Percentiles rank a stretch among this genome's conserved stretches.
Evolutionary conservation across 35 echinoderm and acorn worm genomes (phyloP).

Genomic region (Ophioderma brevispina): DNA sequence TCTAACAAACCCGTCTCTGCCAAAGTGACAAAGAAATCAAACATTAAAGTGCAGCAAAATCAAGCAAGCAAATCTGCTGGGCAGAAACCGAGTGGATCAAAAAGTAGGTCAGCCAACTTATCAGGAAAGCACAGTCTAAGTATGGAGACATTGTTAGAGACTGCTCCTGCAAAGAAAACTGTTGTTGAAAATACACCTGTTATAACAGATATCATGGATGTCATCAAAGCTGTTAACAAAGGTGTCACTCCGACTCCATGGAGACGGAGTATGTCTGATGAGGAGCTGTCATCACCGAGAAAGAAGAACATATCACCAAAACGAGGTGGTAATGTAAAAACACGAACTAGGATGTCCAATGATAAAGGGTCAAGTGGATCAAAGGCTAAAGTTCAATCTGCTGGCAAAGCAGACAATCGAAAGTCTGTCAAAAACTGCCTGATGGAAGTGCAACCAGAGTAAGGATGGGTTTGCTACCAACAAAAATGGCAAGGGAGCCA

Average conservation of each 20-base stretch:
- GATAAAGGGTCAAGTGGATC: slow-evolving; percentile 29
- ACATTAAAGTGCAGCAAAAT: not conserved
- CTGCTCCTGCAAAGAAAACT: not conserved
- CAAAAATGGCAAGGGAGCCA: not conserved
- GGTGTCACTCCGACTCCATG: slow-evolving; percentile 11
- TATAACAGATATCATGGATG: slow-evolving; percentile 73
- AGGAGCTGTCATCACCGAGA: slow-evolving; percentile 14
- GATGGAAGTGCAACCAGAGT: slow-evolving; percentile 43
- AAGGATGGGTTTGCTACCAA: not conserved
- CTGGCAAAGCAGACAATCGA: not conserved
- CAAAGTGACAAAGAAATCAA: not conserved
- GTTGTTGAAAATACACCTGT: slow-evolving; percentile 61
- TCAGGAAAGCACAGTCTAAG: not conserved
- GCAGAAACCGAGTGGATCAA: not conserved
- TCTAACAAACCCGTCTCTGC: not conserved
- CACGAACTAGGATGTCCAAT: not conserved
- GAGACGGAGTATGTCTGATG: slow-evolving; percentile 6
- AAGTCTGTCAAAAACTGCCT: slow-evolving; percentile 17
- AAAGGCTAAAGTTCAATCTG: slow-evolving; percentile 4
- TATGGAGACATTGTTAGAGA: not conserved
- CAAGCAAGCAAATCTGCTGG: not conserved
- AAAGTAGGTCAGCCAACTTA: not conserved
- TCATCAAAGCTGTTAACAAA: slow-evolving; percentile 24
- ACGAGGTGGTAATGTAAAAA: slow-evolving; percentile 17
- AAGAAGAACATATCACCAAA: not conserved